phyloP scores from a whole-genome alignment of 1,140 invertebrate species.

The Drosophila simulans region DNA sequence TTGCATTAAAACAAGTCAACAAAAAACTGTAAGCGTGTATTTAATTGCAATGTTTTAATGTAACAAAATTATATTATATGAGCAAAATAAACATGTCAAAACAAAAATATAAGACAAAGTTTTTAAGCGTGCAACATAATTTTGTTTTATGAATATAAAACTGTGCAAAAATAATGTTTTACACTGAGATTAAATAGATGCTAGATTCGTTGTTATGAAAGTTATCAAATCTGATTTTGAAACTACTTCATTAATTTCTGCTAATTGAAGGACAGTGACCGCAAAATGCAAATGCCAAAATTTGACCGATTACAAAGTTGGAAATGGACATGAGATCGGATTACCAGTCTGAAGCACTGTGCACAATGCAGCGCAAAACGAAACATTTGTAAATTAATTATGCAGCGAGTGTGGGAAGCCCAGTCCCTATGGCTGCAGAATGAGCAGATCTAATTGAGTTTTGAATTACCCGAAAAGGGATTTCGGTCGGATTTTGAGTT shows the following conservation, averaged over 20 bases:
- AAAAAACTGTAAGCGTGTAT: neutral
- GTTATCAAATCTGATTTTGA: neutral
- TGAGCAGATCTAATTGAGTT: constrained; percentile 38
- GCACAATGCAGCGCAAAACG: constrained; percentile 13
- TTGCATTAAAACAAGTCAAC: neutral
- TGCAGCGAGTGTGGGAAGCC: constrained; percentile 16
- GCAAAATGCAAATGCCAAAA: constrained; percentile 7
- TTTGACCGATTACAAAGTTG: constrained; percentile 37
- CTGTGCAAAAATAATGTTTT: neutral
- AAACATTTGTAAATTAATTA: constrained; percentile 47
- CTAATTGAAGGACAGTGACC: constrained; percentile 27
- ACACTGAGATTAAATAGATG: neutral
- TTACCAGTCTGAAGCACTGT: neutral
- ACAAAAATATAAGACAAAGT: neutral
- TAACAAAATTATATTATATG: neutral
- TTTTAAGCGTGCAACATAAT: neutral
- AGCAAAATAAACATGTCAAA: neutral
- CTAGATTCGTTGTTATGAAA: neutral
- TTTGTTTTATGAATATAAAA: neutral
- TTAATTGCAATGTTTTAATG: constrained; percentile 30
- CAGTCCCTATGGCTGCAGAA: constrained; percentile 16
- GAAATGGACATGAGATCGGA: constrained; percentile 1
- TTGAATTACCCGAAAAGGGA: constrained; percentile 30
- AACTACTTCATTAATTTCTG: neutral
- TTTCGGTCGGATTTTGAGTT: constrained; percentile 25